Evolutionary conservation across 2,888 invertebrate species (phyloP).

Genomic region (Leucoptera coffeella): DNA sequence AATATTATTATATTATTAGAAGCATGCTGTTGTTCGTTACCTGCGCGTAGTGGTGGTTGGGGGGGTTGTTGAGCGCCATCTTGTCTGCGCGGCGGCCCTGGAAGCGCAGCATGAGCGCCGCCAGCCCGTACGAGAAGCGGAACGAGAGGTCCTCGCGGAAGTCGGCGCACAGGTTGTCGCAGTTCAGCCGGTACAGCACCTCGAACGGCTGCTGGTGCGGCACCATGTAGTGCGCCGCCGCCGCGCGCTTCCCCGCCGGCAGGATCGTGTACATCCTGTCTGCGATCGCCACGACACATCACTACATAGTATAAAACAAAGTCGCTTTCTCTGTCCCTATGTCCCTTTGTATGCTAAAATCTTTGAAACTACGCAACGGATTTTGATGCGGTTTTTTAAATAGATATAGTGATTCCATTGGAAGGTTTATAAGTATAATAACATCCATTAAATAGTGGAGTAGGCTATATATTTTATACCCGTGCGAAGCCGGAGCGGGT

Average conservation of each 20-base stretch:
- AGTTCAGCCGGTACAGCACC: slow-evolving; percentile 87
- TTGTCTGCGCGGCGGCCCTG: slow-evolving; percentile 56
- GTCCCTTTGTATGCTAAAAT: no score
- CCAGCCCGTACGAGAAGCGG: slow-evolving; percentile 89
- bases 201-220: slow-evolving; percentile 87
- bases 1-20: no score
- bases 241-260: slow-evolving; percentile 58
- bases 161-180: slow-evolving; percentile 94
- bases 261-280: slow-evolving; percentile 83
- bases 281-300: no score
- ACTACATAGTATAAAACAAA: no score
- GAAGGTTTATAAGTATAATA: no score
- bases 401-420: no score
- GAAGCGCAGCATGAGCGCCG: slow-evolving; percentile 81
- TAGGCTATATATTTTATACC: no score
- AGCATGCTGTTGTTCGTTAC: slow-evolving; percentile 11
- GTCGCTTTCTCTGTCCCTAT: no score
- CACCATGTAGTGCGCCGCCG: slow-evolving; percentile 40
- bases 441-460: no score
- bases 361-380: no score
- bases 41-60: slow-evolving; percentile 21
- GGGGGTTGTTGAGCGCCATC: slow-evolving; percentile 41
- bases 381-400: no score
- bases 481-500: no score
- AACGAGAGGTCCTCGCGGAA: slow-evolving; percentile 95